Base-by-base conservation (phyloP, 2,888 invertebrate genomes). In the Protodeltote pygarga region DNA sequence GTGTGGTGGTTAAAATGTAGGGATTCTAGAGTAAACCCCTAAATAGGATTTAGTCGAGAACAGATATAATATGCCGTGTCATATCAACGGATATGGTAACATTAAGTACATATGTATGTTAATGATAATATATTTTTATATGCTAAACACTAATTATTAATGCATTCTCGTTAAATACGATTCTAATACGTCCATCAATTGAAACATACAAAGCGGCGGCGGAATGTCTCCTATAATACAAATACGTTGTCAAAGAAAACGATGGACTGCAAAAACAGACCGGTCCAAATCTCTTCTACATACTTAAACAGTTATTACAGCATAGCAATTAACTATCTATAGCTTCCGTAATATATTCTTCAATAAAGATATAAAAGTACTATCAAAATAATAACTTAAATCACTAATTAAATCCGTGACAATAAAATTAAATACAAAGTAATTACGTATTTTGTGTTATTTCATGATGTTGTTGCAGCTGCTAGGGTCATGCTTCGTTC, bases 91-190 rank as follows among this genome's bases (percentile, higher is more conserved):
- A 42, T 68, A 66, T 62, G 52, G 54, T 59, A 45, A 69, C 54
- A 54, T 52, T 51, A 46, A 53, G 52, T 64, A 66, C 17, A 53
- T 61, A 59, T 58, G 32, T 65, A 65, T 34, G 53, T 50, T 67
- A 61, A 70, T 71, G 66, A 63, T 73, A 68, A 70, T 75, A 77
- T 65, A 75, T 62, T 54, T 59, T 66, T 62, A 58, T 68, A 68
- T 65, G 55, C 71, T 78, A 78, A 49, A 71, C 57, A 66, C 73
- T 76, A 73, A 73, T 39, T 65, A 52, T 38, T 34, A 50, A 66
- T 66, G 42, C 17, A 38, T 51, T 48, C 28, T 55, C 42, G 50
- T 46, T 33, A 47, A 35, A 53, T 53, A 62, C 35, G 49, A 52
- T 62, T 47, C 55, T 50, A 40, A 61, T 40, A 59, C 48, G 60